A percentile compares a stretch with the other conserved stretches of the same genome.
These are phyloP conservation scores for Rachycentron canadum DNA, from an alignment of 2,797 vertebrate genomes.

Conservation along the genomic window DNA sequence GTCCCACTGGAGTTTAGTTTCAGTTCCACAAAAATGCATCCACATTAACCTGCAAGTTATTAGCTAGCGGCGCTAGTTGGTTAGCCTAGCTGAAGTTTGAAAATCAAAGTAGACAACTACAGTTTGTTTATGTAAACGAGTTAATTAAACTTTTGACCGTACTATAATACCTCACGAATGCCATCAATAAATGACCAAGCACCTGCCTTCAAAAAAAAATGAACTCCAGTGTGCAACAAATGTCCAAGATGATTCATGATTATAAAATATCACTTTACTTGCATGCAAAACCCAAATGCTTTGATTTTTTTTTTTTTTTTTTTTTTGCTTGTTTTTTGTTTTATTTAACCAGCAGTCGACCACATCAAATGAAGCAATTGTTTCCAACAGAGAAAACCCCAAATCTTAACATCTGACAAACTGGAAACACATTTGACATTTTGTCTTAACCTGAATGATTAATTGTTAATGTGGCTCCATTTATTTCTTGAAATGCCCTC, in stretches of 20 bases:
- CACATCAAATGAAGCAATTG: not conserved
- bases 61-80: not conserved
- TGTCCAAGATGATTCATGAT: not conserved
- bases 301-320: too few relatives aligned
- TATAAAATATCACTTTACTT: not conserved
- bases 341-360: not conserved
- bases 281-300: not conserved
- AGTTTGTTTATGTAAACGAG: not conserved
- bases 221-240: not conserved
- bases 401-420: not conserved
- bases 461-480: not conserved
- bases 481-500: not conserved
- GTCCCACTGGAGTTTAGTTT: not conserved
- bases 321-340: too few relatives aligned
- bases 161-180: too few relatives aligned
- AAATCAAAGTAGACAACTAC: not conserved
- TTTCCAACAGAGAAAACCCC: not conserved
- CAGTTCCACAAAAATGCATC: not conserved
- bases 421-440: not conserved
- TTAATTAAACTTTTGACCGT: not conserved
- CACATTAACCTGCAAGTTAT: not conserved
- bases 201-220: too few relatives aligned
- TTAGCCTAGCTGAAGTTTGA: not conserved
- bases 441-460: not conserved
- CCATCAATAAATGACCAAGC: not conserved